Evolutionary conservation across 2,888 invertebrate species (phyloP).

Genomic region (Orthonychiurus folsomi): DNA sequence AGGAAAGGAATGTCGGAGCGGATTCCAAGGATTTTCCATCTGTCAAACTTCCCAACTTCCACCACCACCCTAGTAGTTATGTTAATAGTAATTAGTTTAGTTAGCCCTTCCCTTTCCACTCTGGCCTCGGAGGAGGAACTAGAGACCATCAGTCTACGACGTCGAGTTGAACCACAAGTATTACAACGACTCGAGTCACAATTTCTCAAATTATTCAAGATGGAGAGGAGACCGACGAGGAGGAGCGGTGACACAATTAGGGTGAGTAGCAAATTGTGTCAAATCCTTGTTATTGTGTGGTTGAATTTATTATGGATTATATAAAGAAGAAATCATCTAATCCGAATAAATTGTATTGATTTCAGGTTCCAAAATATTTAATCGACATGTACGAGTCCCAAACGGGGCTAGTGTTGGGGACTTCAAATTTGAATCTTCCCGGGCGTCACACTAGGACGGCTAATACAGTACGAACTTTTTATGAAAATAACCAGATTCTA

Average conservation of each 20-base stretch:
- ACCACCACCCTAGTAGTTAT: no score
- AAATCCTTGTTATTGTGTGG: neutral
- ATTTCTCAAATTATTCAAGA: slow-evolving; percentile 38
- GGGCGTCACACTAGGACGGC: slow-evolving; percentile 64
- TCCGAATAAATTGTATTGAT: neutral
- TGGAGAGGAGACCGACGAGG: slow-evolving; percentile 33
- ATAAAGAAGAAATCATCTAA: slow-evolving; percentile 5
- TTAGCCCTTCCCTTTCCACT: neutral
- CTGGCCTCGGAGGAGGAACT: neutral
- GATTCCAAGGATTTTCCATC: no score
- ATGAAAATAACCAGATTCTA: slow-evolving; percentile 50
- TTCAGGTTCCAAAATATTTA: slow-evolving; percentile 38
- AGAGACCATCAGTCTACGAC: neutral
- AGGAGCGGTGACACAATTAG: slow-evolving; percentile 16
- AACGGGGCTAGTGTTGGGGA: slow-evolving; percentile 56
- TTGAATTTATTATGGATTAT: neutral
- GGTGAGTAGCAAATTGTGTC: slow-evolving; percentile 15
- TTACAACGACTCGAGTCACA: slow-evolving; percentile 37
- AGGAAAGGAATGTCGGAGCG: no score
- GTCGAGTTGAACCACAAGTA: slow-evolving; percentile 33
- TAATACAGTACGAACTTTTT: slow-evolving; percentile 76
- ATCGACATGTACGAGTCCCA: slow-evolving; percentile 64
- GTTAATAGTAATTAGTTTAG: neutral
- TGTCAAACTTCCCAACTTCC: no score
- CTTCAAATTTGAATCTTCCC: slow-evolving; percentile 57